Percentiles rank a stretch among this genome's conserved stretches.
Conservation (phyloP, 2,797 vertebrate species). For the Lemur catta region DNA sequence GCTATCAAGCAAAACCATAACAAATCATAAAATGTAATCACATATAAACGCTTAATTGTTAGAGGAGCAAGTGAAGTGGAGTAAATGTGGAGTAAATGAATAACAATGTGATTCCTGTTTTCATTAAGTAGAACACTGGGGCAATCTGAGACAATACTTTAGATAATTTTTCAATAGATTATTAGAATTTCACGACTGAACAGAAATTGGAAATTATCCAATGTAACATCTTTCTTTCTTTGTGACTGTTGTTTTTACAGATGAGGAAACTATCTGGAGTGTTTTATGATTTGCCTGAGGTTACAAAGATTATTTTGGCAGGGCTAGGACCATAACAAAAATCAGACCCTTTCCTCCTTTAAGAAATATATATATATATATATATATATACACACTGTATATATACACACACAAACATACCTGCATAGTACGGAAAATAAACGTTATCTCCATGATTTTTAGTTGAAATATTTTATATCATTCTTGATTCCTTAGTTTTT, state of each 20-base stretch:
- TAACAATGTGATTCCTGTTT: background rate
- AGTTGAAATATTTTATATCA: background rate
- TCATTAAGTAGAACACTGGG: background rate
- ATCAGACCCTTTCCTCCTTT: background rate
- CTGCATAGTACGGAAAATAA: background rate
- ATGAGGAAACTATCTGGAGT: background rate
- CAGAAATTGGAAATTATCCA: background rate
- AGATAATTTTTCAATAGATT: background rate
- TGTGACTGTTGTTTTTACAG: background rate
- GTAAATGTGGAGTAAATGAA: background rate
- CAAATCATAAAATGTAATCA: background rate
- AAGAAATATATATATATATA: background rate
- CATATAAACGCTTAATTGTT: background rate
- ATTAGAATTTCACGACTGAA: background rate
- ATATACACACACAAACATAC: background rate
- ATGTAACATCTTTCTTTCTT: background rate
- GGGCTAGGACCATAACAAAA: background rate
- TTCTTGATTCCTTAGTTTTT: background rate
- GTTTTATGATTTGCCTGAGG: background rate
- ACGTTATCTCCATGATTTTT: background rate
- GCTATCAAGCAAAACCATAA: background rate
- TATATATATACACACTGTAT: no score
- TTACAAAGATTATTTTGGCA: background rate
- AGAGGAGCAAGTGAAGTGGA: background rate
- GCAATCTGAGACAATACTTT: background rate